Evolutionary conservation across 37 sponge, comb jelly and placozoan genomes (phyloP).

Genomic region (Diacarnus erythraeanus): DNA sequence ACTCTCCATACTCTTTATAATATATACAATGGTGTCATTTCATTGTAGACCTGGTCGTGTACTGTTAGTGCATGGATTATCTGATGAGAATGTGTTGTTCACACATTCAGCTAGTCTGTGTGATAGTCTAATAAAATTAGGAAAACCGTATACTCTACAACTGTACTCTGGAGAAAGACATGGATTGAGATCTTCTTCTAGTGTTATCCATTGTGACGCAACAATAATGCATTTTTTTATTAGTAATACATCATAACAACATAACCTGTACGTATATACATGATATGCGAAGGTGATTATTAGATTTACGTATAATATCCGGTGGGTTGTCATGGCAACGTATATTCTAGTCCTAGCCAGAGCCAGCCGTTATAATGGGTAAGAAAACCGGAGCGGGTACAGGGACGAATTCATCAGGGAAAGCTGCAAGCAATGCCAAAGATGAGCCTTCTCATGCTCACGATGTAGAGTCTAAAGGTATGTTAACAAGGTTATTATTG

Average conservation of each 20-base stretch:
- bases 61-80: constrained; percentile 84
- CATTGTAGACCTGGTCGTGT: constrained; percentile 59
- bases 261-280: too few species aligned
- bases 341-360: background rate
- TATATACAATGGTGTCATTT: too few species aligned
- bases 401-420: background rate
- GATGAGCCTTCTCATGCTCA: background rate
- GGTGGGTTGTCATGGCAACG: constrained; percentile 1
- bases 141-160: constrained; percentile 83
- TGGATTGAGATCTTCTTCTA: constrained; percentile 33
- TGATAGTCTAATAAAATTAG: constrained; percentile 42
- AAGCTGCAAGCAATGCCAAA: too few species aligned
- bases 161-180: constrained; percentile 76
- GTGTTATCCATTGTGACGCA: constrained; percentile 56
- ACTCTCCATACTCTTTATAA: background rate
- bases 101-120: constrained; percentile 75
- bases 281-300: background rate
- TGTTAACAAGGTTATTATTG: background rate
- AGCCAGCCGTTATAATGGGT: constrained; percentile 1
- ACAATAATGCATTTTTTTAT: constrained; percentile 49
- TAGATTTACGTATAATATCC: too few species aligned
- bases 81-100: constrained; percentile 92
- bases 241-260: background rate
- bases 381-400: background rate
- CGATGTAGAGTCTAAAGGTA: background rate